phyloP scores from a whole-genome alignment of 2,797 vertebrate genomes.

The Heteromormyrus szaboi region DNA sequence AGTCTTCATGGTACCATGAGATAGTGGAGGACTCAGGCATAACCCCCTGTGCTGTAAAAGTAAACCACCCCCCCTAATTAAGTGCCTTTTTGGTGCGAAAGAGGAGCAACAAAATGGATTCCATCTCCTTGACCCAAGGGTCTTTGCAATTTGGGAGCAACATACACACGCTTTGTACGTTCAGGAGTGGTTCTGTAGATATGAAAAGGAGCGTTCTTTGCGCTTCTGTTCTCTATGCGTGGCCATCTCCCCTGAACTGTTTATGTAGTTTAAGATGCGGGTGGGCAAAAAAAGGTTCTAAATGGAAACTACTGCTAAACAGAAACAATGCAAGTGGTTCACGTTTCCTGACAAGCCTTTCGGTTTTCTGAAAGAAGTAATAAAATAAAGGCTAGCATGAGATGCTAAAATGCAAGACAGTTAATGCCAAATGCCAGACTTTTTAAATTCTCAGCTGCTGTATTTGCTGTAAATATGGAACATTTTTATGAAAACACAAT shows the following conservation, averaged over 20 bases:
- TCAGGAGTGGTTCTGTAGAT: constrained; percentile 51
- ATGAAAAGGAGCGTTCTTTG: constrained; percentile 38
- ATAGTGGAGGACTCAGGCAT: constrained; percentile 54
- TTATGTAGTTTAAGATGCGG: constrained; percentile 14
- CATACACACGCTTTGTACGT: constrained; percentile 56
- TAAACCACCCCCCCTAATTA: constrained; percentile 86
- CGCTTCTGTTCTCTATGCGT: neutral
- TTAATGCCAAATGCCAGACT: neutral
- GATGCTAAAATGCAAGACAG: neutral
- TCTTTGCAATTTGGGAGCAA: constrained; percentile 71
- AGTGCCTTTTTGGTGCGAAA: constrained; percentile 74
- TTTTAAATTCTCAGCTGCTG: neutral
- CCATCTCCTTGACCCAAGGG: constrained; percentile 78
- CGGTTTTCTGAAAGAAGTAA: neutral
- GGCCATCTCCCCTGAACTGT: neutral
- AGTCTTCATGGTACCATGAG: constrained; percentile 63
- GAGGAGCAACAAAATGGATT: too few species aligned
- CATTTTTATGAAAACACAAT: neutral
- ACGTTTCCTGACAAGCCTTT: neutral
- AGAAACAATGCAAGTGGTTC: neutral
- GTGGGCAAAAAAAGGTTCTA: constrained; percentile 22
- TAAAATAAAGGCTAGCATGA: neutral
- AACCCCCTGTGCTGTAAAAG: constrained; percentile 67
- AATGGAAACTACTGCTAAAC: neutral
- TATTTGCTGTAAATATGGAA: neutral